phyloP scores from a whole-genome alignment of 2,797 vertebrate genomes.

The Threskiornis aethiopicus region DNA sequence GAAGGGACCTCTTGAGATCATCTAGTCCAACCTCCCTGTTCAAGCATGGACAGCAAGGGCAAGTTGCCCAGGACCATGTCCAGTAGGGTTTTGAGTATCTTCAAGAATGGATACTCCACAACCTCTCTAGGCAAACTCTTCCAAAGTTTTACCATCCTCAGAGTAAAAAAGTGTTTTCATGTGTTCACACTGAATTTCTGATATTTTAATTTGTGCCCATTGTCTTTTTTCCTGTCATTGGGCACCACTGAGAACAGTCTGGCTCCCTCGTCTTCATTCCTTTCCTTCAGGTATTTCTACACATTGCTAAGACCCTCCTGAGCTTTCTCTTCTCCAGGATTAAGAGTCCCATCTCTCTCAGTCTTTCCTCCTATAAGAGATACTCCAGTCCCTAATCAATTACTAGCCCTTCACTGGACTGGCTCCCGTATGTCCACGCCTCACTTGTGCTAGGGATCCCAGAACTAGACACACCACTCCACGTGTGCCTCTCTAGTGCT shows the following conservation, averaged over 20 bases:
- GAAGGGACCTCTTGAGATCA: not conserved
- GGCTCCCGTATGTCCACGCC: not conserved
- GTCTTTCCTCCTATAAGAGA: not conserved
- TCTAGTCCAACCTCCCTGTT: not conserved
- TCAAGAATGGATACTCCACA: not conserved
- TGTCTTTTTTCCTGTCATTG: not conserved
- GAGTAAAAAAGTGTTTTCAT: not conserved
- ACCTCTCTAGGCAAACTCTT: not conserved
- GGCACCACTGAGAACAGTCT: not conserved
- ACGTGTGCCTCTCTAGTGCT: not conserved
- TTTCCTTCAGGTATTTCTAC: not conserved
- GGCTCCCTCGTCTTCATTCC: not conserved
- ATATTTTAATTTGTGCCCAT: not conserved
- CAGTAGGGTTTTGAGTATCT: not conserved
- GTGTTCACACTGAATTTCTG: not conserved
- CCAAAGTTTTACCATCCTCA: not conserved
- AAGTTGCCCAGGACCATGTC: not conserved
- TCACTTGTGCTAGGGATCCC: not conserved
- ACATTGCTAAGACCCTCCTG: not conserved
- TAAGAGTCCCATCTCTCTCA: not conserved
- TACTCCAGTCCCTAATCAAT: not conserved
- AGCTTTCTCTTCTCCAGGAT: not conserved
- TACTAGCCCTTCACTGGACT: not conserved
- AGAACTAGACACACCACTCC: not conserved
- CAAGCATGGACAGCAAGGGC: not conserved